These are phyloP conservation scores for Lordiphosa andalusiaca DNA, from an alignment of 2,888 invertebrate genomes.

Conservation along the genomic window DNA sequence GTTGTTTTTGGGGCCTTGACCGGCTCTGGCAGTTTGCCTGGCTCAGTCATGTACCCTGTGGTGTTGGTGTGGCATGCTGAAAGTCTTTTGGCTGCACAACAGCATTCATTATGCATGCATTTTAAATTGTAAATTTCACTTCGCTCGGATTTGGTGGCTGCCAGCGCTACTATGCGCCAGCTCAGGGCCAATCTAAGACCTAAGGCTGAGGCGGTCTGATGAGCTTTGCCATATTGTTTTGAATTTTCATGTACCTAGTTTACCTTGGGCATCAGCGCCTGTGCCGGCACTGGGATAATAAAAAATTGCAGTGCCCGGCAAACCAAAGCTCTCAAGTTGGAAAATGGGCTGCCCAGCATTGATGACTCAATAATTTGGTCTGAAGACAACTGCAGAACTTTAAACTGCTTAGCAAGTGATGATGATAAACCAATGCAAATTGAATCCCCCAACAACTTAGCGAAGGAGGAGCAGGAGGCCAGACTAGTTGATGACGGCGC, in stretches of 20 bases:
- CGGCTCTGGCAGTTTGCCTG: conserved; percentile 29
- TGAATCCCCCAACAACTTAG: conserved; percentile 57
- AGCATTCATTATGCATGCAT: conserved; percentile 68
- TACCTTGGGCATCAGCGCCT: background rate
- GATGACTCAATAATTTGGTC: conserved; percentile 24
- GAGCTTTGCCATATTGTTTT: conserved; percentile 67
- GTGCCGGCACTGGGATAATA: conserved; percentile 25
- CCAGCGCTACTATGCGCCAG: conserved; percentile 22
- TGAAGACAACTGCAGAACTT: conserved; percentile 40
- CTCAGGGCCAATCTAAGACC: conserved; percentile 51
- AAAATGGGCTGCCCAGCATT: background rate
- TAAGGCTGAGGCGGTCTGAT: conserved; percentile 58
- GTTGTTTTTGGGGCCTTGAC: conserved; percentile 20
- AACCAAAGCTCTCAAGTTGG: conserved; percentile 4
- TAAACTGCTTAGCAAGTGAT: conserved; percentile 42
- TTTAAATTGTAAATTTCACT: conserved; percentile 70
- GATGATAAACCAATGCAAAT: conserved; percentile 39
- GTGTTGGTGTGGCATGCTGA: conserved; percentile 34
- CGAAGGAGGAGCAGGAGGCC: background rate
- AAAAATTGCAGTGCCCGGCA: conserved; percentile 48
- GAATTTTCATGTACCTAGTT: conserved; percentile 37
- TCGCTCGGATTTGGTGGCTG: conserved; percentile 49
- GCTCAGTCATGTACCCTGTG: conserved; percentile 26
- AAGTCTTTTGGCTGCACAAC: conserved; percentile 61
- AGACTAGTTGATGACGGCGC: conserved; percentile 44